Evolutionary conservation across 2,113 vertebrate genomes (phyloP).

Genomic region (Cephalopholis sonnerati): DNA sequence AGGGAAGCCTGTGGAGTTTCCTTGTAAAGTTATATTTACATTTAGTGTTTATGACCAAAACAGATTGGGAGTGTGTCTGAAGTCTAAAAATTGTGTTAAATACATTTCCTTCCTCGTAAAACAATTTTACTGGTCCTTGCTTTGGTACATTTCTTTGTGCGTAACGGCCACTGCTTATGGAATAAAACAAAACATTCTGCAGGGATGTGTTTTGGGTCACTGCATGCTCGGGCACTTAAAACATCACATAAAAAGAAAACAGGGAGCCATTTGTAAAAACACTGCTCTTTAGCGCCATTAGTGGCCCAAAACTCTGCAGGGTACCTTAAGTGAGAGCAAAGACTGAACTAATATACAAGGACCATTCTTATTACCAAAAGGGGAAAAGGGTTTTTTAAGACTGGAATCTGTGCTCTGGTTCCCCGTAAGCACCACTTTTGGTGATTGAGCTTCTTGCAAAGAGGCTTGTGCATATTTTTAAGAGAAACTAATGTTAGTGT

Average conservation of each 20-base stretch:
- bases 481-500: constrained; percentile 6
- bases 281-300: not conserved
- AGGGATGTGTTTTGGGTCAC: not conserved
- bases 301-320: no score
- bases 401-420: not conserved
- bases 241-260: not conserved
- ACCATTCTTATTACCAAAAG: not conserved
- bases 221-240: not conserved
- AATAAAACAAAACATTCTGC: not conserved
- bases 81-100: not conserved
- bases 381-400: not conserved
- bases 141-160: not conserved
- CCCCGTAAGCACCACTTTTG: not conserved
- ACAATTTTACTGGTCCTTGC: not conserved
- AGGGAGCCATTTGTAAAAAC: not conserved
- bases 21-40: not conserved
- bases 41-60: not conserved
- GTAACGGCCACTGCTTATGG: not conserved
- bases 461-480: not conserved
- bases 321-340: not conserved
- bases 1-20: not conserved
- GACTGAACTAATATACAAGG: not conserved
- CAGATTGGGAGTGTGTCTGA: not conserved
- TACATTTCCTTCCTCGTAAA: not conserved
- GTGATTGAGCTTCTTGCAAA: not conserved